These are phyloP conservation scores for Ranitomeya imitator DNA, from an alignment of 2,113 vertebrate genomes.

Conservation along the genomic window DNA sequence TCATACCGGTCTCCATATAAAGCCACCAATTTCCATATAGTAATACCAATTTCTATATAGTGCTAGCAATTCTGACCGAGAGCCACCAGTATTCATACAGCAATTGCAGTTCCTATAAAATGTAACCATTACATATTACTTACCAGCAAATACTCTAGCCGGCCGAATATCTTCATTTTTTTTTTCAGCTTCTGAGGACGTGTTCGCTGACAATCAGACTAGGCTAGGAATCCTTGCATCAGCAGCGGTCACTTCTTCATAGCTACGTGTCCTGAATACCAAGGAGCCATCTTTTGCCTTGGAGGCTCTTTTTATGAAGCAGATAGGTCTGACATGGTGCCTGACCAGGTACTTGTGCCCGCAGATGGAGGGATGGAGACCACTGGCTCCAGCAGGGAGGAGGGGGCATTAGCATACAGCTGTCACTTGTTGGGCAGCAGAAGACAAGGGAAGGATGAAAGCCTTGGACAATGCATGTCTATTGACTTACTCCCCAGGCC, in stretches of 20 bases:
- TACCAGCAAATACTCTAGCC: slow-evolving; percentile 78
- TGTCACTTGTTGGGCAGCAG: slow-evolving; percentile 62
- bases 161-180: slow-evolving; percentile 81
- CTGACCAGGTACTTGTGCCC: not conserved
- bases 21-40: not conserved
- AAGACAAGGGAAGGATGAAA: not conserved
- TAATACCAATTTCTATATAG: not conserved
- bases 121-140: slow-evolving; percentile 62
- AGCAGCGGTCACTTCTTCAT: not conserved
- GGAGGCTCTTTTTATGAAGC: slow-evolving; percentile 34
- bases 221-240: slow-evolving; percentile 23
- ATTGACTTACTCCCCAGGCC: slow-evolving; percentile 49
- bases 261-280: slow-evolving; percentile 49
- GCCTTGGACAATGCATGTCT: not conserved
- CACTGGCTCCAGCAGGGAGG: slow-evolving; percentile 64
- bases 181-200: slow-evolving; percentile 13
- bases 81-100: not conserved
- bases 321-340: not conserved
- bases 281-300: slow-evolving; percentile 58
- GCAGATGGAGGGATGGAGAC: slow-evolving; percentile 59
- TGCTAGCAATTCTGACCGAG: not conserved
- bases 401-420: slow-evolving; percentile 82
- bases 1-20: too few relatives aligned
- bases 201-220: slow-evolving; percentile 21
- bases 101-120: not conserved